Conservation (phyloP, 2,113 vertebrate genomes). For the Eupsittula cactorum region DNA sequence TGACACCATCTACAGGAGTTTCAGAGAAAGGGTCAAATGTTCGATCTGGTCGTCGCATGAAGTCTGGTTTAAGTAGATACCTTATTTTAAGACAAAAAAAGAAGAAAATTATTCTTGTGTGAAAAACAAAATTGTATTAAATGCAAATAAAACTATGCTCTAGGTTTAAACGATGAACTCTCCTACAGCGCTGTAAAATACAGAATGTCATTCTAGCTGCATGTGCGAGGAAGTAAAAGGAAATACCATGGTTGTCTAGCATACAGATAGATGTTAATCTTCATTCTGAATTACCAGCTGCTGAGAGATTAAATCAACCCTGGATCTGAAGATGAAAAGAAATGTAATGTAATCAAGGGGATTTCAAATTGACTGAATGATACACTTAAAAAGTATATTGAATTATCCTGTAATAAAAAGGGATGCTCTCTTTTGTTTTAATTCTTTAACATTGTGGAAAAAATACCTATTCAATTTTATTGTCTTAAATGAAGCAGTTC, state of each 20-base stretch:
- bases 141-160: background rate
- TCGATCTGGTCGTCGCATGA: constrained; percentile 94
- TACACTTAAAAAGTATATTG: background rate
- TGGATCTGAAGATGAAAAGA: background rate
- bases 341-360: background rate
- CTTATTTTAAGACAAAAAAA: constrained; percentile 64
- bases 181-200: background rate
- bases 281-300: background rate
- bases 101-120: background rate
- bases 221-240: background rate
- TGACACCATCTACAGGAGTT: constrained; percentile 98
- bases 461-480: background rate
- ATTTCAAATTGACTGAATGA: background rate
- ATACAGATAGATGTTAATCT: background rate
- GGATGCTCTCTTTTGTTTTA: background rate
- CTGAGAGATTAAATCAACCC: background rate
- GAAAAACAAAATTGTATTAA: background rate
- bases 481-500: background rate
- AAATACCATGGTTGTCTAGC: background rate
- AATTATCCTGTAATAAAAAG: background rate
- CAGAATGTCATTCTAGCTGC: background rate
- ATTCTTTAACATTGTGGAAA: background rate
- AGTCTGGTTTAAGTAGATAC: constrained; percentile 95
- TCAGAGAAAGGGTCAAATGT: constrained; percentile 98
- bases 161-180: background rate